Conservation (phyloP, 2,888 invertebrate species). For the Ommatoiulus sabulosus region DNA sequence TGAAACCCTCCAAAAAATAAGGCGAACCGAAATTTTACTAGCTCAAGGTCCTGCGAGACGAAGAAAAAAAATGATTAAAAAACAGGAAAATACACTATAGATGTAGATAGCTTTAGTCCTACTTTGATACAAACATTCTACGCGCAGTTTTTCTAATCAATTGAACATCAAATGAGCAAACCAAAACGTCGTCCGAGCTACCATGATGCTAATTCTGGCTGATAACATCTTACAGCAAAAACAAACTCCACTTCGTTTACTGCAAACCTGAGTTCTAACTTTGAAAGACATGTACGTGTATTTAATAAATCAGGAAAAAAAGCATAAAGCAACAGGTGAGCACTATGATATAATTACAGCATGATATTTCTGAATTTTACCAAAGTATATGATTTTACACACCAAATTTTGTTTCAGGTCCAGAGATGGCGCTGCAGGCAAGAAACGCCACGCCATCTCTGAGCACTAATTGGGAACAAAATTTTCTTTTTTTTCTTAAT, state of each 20-base stretch:
- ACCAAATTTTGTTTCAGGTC: too few relatives aligned
- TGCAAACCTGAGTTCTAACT: too few relatives aligned
- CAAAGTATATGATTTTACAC: too few relatives aligned
- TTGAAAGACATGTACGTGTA: too few relatives aligned
- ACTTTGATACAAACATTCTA: background rate
- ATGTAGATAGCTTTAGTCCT: background rate
- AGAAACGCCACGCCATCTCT: too few relatives aligned
- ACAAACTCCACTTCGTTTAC: background rate
- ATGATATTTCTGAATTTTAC: too few relatives aligned
- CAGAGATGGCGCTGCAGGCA: too few relatives aligned
- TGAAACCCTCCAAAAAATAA: constrained; percentile 27
- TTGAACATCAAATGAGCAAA: background rate
- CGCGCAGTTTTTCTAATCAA: background rate
- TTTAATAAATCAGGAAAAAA: too few relatives aligned
- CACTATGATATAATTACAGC: too few relatives aligned
- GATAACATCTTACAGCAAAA: background rate
- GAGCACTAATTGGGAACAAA: too few relatives aligned
- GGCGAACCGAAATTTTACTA: constrained; percentile 34
- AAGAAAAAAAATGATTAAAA: background rate
- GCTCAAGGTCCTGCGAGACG: constrained; percentile 13
- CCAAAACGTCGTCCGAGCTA: background rate
- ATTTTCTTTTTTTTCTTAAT: too few relatives aligned
- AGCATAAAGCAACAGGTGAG: too few relatives aligned
- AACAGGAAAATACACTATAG: background rate
- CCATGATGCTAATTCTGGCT: background rate